Percentiles rank a stretch among this genome's conserved stretches.
Conservation (phyloP, 2,113 vertebrate genomes). For the Oxyruncus cristatus region DNA sequence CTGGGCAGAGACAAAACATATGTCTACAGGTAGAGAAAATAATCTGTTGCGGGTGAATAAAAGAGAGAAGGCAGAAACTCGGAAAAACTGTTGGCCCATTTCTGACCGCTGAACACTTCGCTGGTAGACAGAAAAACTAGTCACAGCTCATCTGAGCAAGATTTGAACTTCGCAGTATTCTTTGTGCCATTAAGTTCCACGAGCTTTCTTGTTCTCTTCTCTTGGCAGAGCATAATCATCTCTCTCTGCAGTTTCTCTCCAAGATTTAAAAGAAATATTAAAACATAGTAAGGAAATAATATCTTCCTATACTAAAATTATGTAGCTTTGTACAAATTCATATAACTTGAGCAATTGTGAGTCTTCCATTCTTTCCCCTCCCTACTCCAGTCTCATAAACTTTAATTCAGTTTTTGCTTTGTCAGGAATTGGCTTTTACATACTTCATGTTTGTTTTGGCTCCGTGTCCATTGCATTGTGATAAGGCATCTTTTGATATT, state of each 20-base stretch:
- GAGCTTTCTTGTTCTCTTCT: background rate
- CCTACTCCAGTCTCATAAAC: background rate
- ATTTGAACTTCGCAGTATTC: background rate
- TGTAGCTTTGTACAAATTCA: background rate
- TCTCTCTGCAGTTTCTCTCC: background rate
- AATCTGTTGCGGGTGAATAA: background rate
- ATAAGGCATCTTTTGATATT: conserved; percentile 48
- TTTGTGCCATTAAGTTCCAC: background rate
- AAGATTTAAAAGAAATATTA: background rate
- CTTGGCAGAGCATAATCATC: background rate
- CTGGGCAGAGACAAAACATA: background rate
- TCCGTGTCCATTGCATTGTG: background rate
- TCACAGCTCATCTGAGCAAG: background rate
- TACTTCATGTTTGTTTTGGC: conserved; percentile 46
- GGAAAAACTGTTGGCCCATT: background rate
- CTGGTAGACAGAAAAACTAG: background rate
- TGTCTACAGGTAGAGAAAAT: rapidly evolving
- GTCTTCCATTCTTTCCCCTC: background rate
- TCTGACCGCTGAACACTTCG: background rate
- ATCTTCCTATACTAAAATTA: background rate
- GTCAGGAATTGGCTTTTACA: conserved; percentile 25
- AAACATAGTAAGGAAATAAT: background rate
- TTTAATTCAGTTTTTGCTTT: conserved; percentile 40
- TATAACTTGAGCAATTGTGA: background rate
- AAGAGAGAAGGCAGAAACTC: background rate